Conservation (phyloP, 2,888 invertebrate species). For the Idaea biselata region DNA sequence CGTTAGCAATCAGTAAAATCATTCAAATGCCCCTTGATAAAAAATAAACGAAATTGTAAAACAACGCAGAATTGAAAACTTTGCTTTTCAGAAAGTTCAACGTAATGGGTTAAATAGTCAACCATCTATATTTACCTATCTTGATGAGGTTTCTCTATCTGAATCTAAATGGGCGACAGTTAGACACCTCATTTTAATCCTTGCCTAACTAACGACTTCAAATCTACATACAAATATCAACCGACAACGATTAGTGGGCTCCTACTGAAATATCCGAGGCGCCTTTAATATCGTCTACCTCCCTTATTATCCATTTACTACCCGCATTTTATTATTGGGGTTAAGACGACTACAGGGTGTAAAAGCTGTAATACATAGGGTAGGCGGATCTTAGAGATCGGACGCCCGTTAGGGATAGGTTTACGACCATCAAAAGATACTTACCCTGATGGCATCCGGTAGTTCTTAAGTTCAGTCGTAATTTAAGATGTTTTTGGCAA, state of each 20-base stretch:
- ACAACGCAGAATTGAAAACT: not conserved
- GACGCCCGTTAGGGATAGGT: constrained; percentile 76
- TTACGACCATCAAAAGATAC: constrained; percentile 80
- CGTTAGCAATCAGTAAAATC: not conserved
- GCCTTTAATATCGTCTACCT: constrained; percentile 73
- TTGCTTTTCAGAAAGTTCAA: not conserved
- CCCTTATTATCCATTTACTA: constrained; percentile 79
- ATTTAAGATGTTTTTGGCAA: constrained; percentile 52
- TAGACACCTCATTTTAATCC: not conserved
- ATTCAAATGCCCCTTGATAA: not conserved
- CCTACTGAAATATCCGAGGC: constrained; percentile 53
- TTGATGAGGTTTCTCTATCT: not conserved
- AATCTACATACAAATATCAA: not conserved
- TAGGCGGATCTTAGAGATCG: constrained; percentile 68
- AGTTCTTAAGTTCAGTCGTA: constrained; percentile 55
- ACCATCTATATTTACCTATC: not conserved
- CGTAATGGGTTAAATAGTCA: not conserved
- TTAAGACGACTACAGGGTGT: constrained; percentile 67
- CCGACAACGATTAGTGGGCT: not conserved
- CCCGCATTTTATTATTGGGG: constrained; percentile 81
- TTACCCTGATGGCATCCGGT: constrained; percentile 75
- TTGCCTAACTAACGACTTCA: not conserved
- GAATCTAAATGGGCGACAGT: not conserved
- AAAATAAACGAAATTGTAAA: not conserved
- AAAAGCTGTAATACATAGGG: constrained; percentile 56